Evolutionary conservation across 2,888 invertebrate genomes (phyloP).

Genomic region (Acrobasis consociella): DNA sequence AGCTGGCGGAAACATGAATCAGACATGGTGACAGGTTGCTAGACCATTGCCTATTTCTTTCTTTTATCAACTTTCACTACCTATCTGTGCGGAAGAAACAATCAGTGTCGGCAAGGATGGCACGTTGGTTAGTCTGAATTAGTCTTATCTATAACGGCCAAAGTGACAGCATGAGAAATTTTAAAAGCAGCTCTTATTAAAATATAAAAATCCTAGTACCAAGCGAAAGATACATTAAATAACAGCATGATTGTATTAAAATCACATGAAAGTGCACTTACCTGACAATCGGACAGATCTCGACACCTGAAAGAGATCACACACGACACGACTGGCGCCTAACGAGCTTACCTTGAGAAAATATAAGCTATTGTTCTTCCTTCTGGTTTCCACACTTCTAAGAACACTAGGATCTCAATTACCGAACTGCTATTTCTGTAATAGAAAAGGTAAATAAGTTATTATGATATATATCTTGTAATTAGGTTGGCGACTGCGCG

Average conservation of each 20-base stretch:
- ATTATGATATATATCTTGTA: slow-evolving; percentile 6
- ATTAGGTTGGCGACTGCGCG: neutral
- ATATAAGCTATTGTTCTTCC: slow-evolving; percentile 53
- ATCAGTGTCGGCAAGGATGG: too few species aligned
- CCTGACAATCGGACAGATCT: slow-evolving; percentile 27
- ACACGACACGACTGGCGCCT: slow-evolving; percentile 42
- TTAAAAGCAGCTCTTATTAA: neutral
- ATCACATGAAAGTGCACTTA: slow-evolving; percentile 23
- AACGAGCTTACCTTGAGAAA: slow-evolving; percentile 56
- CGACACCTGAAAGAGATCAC: slow-evolving; percentile 25
- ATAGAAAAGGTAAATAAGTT: slow-evolving; percentile 11
- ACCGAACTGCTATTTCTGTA: slow-evolving; percentile 5
- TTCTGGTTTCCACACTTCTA: slow-evolving; percentile 62
- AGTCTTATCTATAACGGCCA: too few species aligned
- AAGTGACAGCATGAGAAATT: neutral
- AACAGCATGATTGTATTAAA: slow-evolving; percentile 24
- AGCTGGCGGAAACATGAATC: too few species aligned
- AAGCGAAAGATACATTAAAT: neutral
- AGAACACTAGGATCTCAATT: slow-evolving; percentile 38
- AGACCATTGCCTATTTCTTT: too few species aligned
- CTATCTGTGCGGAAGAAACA: too few species aligned
- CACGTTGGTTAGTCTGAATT: too few species aligned
- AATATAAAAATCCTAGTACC: neutral
- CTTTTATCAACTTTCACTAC: too few species aligned
- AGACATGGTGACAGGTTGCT: too few species aligned